Conservation (phyloP, 2,797 vertebrate genomes). For the Peromyscus eremicus region DNA sequence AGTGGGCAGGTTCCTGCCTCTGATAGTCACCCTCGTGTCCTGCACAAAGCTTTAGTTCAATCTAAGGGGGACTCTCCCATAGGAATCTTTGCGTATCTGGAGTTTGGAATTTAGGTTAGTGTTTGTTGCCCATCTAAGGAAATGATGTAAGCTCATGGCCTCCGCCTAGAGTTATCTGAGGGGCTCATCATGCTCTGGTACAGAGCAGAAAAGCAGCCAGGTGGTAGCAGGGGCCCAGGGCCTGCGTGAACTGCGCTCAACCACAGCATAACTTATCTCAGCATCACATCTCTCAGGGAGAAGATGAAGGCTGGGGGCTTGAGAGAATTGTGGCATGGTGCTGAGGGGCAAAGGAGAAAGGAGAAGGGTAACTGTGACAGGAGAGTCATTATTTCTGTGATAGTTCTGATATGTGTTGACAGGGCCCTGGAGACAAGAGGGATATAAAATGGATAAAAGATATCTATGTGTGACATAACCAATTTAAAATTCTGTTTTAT, state of each 20-base stretch:
- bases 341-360: neutral
- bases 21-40: fast-evolving
- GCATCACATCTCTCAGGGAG: conserved; percentile 37
- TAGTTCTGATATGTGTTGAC: neutral
- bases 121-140: conserved; percentile 48
- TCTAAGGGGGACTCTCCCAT: neutral
- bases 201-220: conserved; percentile 3
- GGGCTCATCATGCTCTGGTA: conserved; percentile 51
- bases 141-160: conserved; percentile 27
- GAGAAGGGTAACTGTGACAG: neutral
- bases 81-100: fast-evolving
- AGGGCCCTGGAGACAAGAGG: neutral
- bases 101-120: neutral
- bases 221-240: conserved; percentile 1
- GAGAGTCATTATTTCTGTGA: neutral
- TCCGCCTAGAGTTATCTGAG: conserved; percentile 70
- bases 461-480: neutral
- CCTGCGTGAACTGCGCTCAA: neutral
- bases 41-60: neutral
- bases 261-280: conserved; percentile 66
- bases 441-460: neutral
- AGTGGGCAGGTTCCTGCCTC: neutral
- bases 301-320: conserved; percentile 4
- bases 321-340: neutral
- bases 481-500: neutral